These are phyloP conservation scores for Tringa solitaria DNA, from an alignment of 2,113 vertebrate genomes.

Conservation along the genomic window DNA sequence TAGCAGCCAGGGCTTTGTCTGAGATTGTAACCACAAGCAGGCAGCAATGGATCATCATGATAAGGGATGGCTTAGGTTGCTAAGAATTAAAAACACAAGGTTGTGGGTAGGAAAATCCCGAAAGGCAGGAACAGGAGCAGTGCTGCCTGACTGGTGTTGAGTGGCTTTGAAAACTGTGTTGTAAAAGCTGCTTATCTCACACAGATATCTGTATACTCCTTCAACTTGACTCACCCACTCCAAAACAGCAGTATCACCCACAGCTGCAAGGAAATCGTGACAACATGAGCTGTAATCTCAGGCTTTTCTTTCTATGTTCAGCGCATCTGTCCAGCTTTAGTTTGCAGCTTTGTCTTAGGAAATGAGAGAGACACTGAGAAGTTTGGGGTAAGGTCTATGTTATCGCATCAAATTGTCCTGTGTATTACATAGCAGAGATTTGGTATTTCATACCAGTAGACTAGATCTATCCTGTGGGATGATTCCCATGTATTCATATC, in stretches of 20 bases:
- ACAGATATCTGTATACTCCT: not conserved
- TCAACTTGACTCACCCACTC: not conserved
- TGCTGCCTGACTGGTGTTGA: not conserved
- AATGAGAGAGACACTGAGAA: not conserved
- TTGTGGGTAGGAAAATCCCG: not conserved
- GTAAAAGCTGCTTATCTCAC: not conserved
- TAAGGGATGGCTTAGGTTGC: not conserved
- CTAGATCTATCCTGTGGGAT: not conserved
- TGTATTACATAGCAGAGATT: not conserved
- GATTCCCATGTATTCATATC: not conserved
- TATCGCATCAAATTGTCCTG: not conserved
- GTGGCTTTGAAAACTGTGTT: not conserved
- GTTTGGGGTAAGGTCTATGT: not conserved
- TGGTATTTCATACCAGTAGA: not conserved
- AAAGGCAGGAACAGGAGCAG: not conserved
- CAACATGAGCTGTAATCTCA: rapidly evolving
- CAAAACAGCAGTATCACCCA: not conserved
- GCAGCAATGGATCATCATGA: not conserved
- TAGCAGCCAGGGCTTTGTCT: not conserved
- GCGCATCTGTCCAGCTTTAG: not conserved
- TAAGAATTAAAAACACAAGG: not conserved
- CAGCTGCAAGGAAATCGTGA: not conserved
- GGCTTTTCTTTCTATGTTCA: not conserved
- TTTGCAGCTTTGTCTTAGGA: not conserved
- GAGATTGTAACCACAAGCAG: not conserved